Conservation (phyloP, 2,888 invertebrate genomes). For the Campoletis raptor region DNA sequence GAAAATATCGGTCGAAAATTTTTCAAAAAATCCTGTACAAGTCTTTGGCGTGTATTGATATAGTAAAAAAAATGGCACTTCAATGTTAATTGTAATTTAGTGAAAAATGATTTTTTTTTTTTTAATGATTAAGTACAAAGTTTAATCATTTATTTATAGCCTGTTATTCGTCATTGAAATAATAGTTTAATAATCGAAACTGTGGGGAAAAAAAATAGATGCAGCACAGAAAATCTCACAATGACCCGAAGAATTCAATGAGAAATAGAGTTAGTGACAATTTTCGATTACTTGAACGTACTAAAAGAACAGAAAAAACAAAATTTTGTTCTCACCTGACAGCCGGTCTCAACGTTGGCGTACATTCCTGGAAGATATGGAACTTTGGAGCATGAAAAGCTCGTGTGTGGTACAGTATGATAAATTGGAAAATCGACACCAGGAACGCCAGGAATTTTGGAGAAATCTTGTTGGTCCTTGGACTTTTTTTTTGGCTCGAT, state of each 20-base stretch:
- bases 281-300: neutral
- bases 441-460: conserved; percentile 92
- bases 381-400: conserved; percentile 92
- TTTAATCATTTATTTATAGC: too few relatives aligned
- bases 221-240: too few relatives aligned
- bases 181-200: too few relatives aligned
- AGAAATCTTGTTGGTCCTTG: conserved; percentile 91
- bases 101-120: too few relatives aligned
- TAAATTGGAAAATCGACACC: conserved; percentile 94
- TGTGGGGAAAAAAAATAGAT: too few relatives aligned
- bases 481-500: conserved; percentile 72
- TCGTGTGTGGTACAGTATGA: conserved; percentile 91
- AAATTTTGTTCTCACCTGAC: conserved; percentile 88
- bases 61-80: too few relatives aligned
- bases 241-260: neutral
- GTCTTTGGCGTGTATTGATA: too few relatives aligned
- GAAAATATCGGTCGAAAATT: too few relatives aligned
- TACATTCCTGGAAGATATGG: conserved; percentile 95
- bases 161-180: too few relatives aligned
- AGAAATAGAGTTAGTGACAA: neutral
- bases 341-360: conserved; percentile 95
- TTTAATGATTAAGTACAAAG: too few relatives aligned
- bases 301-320: neutral
- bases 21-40: too few relatives aligned
- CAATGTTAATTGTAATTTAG: too few relatives aligned